Base-by-base conservation (phyloP, 1,140 invertebrate genomes). In the Ceratina japonica region DNA sequence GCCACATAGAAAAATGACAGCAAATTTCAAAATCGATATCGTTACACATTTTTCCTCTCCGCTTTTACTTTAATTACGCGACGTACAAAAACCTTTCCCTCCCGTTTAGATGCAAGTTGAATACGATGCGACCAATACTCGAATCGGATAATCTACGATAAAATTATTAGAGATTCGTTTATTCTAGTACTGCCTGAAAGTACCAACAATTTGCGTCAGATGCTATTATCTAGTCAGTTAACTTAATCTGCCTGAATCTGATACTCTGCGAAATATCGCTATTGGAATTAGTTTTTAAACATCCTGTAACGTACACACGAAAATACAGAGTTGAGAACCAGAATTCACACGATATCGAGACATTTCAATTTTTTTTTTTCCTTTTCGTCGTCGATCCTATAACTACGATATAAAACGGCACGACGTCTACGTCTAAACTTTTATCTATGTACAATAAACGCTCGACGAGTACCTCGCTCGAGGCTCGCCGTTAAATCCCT, bases 381-480 rank as follows among this genome's bases (percentile, higher is more conserved):
- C 54, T 56, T n/a, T 56, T 69, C 58, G 52, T 54, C 49, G 59
- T 72, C 59, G 59, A 78, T 71, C 61, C 79, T 81, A 81, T 65
- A 37, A 66, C 73, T 76, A 81, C 54, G 54, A 68, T 83, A 83
- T 79, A 83, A 83, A 83, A 83, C 80, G 70, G 61, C 79, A 68
- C 75, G 69, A 71, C 68, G 58, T 77, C 74, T 80, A 71, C 75
- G 24, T 71, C 64, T 85, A 77, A 70, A 58, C 62, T 59, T 70
- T 77, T 75, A 75, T 85, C 78, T 78, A 84, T 81, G 70, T 85
- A 85, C 82, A 85, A 81, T 78, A 72, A 84, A 76, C 78, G 74
- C 61, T 61, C 24, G 56, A 65, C 27, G 51, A 22, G 71, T 64
- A 31, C 59, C 64, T 49, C 22, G 24, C 58, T 18, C 22, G 59